Evolutionary conservation across 1,140 invertebrate genomes (phyloP).

Genomic region (Drosophila seguyi): DNA sequence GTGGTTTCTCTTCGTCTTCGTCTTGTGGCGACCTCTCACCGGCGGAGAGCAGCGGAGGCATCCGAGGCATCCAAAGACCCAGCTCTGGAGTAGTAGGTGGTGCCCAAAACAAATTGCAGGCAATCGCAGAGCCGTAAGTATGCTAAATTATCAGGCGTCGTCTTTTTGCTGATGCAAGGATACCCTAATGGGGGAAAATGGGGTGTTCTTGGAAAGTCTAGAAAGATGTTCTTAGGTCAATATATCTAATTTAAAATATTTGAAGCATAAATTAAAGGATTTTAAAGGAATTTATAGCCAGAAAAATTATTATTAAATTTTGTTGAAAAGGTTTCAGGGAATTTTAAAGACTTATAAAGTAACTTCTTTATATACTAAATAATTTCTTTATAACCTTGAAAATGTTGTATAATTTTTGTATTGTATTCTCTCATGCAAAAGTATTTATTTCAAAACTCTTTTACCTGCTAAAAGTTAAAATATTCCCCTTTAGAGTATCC

Average conservation of each 20-base stretch:
- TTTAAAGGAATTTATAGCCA: background rate
- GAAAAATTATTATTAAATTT: no score
- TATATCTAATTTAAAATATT: background rate
- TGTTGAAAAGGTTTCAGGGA: background rate
- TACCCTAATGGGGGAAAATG: slow-evolving; percentile 6
- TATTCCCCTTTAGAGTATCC: background rate
- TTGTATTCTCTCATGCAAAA: accelerated
- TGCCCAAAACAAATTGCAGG: slow-evolving; percentile 80
- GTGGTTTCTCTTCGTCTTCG: no score
- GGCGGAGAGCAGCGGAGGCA: slow-evolving; percentile 41
- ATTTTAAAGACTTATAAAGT: background rate
- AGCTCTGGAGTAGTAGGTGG: slow-evolving; percentile 71
- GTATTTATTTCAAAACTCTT: background rate
- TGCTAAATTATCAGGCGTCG: slow-evolving; percentile 78
- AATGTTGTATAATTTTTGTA: background rate
- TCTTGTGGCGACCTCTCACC: slow-evolving; percentile 62
- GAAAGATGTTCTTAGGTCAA: background rate
- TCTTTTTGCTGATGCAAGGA: slow-evolving; percentile 52
- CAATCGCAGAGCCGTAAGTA: slow-evolving; percentile 78
- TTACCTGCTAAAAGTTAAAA: background rate
- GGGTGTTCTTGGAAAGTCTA: background rate
- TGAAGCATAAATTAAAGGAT: background rate
- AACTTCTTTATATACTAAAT: background rate
- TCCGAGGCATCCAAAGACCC: slow-evolving; percentile 6
- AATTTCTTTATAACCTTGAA: background rate